Evolutionary conservation across 2,888 invertebrate genomes (phyloP), one percentile per base, ranked within the genome.

Genomic region (Stenodema calcarata): DNA sequence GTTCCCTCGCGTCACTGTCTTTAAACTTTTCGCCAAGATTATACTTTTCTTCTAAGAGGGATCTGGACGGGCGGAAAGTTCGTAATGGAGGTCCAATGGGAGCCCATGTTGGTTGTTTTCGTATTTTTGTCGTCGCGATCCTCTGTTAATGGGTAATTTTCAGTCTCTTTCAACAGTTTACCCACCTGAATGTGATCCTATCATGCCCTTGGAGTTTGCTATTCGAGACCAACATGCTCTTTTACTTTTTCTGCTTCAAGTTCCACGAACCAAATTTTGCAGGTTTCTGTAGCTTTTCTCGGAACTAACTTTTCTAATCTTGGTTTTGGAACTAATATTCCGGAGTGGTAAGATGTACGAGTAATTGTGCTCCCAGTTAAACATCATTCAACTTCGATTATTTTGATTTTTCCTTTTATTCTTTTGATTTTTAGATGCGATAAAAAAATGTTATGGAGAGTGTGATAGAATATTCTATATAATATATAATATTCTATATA

Each of bases 1-100:
- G 47, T 47, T 47, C 7, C 75, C 75, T 73, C 75, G 28, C 16
- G 75, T 23, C 30, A 75, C 35, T 35, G 75, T 75, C 30, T 27
- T 35, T 75, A 28, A 75, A 75, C 30, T 75, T 75, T 75, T 75
- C 27, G 73, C 75, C 75, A 28, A 30, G 35, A 75, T 75, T 75
- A 30, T 35, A 75, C 35, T 75, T 30, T 35, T 30, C 16, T 30
- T 75, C 30, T 1, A 12, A 47, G 75, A 69, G n/a, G 1, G 69
- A 69, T 69, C 27, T 23, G 7, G 75, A n/a, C 18, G 42, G 44
- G 78, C n/a, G 44, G 18, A 78, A 78, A 78, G 78, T 78, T 78
- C 44, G 42, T 78, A 78, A 78, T 78, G 44, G 44, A 27, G 78
- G 78, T 41, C 78, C 44, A 78, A 78, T 44, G 44, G 78, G 78